These are phyloP conservation scores for Chaitophorus viminalis DNA, from an alignment of 2,888 invertebrate species.

Conservation along the genomic window DNA sequence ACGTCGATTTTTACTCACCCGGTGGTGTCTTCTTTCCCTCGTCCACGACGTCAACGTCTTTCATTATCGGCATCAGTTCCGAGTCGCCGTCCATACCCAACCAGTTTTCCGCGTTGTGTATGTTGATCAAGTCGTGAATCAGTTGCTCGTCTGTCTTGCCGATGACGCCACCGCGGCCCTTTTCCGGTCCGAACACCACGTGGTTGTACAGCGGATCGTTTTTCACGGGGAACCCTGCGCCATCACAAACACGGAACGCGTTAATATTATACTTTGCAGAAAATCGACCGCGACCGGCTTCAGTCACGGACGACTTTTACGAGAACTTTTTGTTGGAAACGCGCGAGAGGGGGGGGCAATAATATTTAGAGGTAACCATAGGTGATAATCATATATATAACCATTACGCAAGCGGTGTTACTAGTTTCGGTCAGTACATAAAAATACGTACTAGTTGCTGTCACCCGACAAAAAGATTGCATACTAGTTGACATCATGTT, in stretches of 20 bases:
- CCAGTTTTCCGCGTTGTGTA: conserved; percentile 95
- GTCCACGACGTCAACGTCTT: conserved; percentile 71
- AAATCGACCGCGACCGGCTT: no score
- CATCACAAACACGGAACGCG: neutral
- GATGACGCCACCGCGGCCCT: conserved; percentile 88
- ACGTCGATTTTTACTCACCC: neutral
- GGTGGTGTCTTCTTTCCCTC: conserved; percentile 37
- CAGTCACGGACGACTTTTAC: no score
- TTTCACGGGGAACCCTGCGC: conserved; percentile 90
- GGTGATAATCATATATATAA: no score
- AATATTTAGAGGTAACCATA: no score
- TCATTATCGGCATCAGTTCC: conserved; percentile 80
- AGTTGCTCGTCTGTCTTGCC: conserved; percentile 91
- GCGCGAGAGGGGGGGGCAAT: no score
- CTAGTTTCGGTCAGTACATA: no score
- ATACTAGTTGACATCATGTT: no score
- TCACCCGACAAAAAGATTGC: no score
- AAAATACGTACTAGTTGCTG: no score
- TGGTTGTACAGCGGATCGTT: conserved; percentile 98
- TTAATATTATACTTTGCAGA: no score
- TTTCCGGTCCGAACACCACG: conserved; percentile 91
- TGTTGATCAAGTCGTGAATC: conserved; percentile 86
- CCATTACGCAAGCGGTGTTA: no score
- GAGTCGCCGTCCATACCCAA: conserved; percentile 90
- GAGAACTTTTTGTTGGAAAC: no score